phyloP scores from a whole-genome alignment of 2,797 vertebrate species.

The Cuniculus paca region DNA sequence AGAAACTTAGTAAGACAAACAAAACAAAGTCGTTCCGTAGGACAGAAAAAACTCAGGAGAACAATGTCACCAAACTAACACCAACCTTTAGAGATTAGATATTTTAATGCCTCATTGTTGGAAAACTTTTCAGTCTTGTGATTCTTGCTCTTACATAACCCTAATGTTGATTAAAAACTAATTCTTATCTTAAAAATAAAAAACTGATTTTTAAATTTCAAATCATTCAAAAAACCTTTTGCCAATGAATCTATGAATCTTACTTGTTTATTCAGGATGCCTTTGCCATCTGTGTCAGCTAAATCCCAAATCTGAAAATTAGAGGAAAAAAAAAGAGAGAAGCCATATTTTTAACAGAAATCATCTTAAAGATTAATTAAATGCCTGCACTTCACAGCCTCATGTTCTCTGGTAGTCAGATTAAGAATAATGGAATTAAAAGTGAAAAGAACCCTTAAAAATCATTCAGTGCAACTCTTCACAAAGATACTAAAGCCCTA shows the following conservation, averaged over 20 bases:
- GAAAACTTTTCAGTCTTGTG: conserved; percentile 70
- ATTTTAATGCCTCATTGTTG: conserved; percentile 13
- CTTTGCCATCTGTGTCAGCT: conserved; percentile 97
- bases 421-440: conserved; percentile 55
- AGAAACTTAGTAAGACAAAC: conserved; percentile 55
- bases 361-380: conserved; percentile 57
- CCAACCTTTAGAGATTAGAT: conserved; percentile 35
- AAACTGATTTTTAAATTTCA: conserved; percentile 57
- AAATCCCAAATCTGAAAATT: conserved; percentile 97
- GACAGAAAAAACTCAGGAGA: conserved; percentile 31
- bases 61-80: conserved; percentile 51
- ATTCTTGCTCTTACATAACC: conserved; percentile 52
- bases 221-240: conserved; percentile 39
- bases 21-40: conserved; percentile 36
- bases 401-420: conserved; percentile 26
- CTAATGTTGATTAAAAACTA: conserved; percentile 13
- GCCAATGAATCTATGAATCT: conserved; percentile 60
- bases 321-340: conserved; percentile 77
- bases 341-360: conserved; percentile 63
- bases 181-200: conserved; percentile 62
- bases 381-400: conserved; percentile 20
- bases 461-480: conserved; percentile 35
- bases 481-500: conserved; percentile 19
- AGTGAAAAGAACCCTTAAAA: conserved; percentile 43
- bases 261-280: conserved; percentile 98